Evolutionary conservation across 2,888 invertebrate genomes (phyloP), one percentile per base, ranked within the genome.

Genomic region (Spisula solida): DNA sequence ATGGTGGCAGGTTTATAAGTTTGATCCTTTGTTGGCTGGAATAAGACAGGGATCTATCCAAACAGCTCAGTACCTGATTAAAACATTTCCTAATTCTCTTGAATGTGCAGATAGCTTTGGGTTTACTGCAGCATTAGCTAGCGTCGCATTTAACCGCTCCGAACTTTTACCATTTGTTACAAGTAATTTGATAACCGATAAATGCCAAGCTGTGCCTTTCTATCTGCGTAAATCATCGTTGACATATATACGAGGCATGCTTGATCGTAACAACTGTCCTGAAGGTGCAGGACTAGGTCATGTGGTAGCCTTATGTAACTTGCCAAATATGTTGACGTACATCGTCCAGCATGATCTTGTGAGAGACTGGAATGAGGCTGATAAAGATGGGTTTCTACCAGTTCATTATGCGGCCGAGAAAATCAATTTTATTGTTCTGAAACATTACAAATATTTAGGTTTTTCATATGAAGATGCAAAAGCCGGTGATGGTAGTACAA

Each of bases 1-100:
- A 78, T 85, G 85, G 85, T 85, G 85, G 85, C 75, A 14, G 6
- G 78, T 79, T 25, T 79, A 79, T 31, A 78, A 79, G 51, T 29
- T 25, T 20, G 75, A 78, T 47, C 79, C 79, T 16, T 78, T 85
- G 25, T 20, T 20, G 20, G 41, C 48, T 10, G 85, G 55, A 34
- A 79, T 85, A 20, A 55, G 29, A 56, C 16, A 10, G 31, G 85
- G 85, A 6, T 85, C 79, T 41, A 34, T 41, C 1, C 51, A 78
- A 55, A 78, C 79, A 25, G 85, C 85, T 41, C 55, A 20, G 41
- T 85, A 55, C 41, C n/a, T 85, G 16, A 78, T 55, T 56, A 55
- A 79, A 41, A 47, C 55, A 79, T 85, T 56, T 79, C 79, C 78
- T 20, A 16, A 55, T 25, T 29, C 85, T 55, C 29, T 78, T 14